Base-by-base conservation (phyloP, 35 echinoderm and acorn worm species). In the Ophioderma brevispina region DNA sequence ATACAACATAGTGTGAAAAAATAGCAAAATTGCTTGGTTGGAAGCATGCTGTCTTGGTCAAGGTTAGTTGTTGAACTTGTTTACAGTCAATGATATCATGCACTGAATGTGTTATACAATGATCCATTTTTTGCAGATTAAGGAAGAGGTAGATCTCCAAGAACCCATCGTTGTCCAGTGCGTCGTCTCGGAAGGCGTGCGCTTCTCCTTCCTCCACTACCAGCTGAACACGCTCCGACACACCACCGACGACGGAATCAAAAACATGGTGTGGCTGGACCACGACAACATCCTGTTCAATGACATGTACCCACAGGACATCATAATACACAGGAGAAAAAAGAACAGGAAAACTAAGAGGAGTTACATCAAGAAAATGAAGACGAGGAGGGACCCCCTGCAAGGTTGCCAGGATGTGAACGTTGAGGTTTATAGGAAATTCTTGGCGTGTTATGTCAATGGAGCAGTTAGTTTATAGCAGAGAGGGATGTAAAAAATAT, bases 241-340 rank as follows among this genome's bases (percentile, higher is more conserved):
- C 52, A 50, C 64, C 18, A 37, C 89, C 25, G 75, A 94, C 18
- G 92, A 92, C 19, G 96, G 96, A 2, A 75, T 92, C 30, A 98
- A 94, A 80, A 98, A 98, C 82, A 98, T 98, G 96, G 89, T 98
- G 0, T 98, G 96, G 96, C 32, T 98, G 38, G 96, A 98, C 52
- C 84, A 40, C 0, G 85, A 88, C 40, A 98, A 94, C 43, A 11
- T 30, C 3, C 85, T 98, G 18, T 98, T 89, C 81, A 43, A 79
- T 0, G 96, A 94, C 39, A 82, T 84, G 78, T 94, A 92, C 63
- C 96, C 96, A 13, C 96, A 94, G 80, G 89, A 92, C 34, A 89
- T 98, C n/a, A 89, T 82, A 37, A 94, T 98, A 17, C 34, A 77
- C 37, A 91, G 84, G 1, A 32, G 13, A 10, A 91, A 82, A 18